A percentile compares a stretch with the other conserved stretches of the same genome.
Evolutionary conservation across 2,888 invertebrate genomes (phyloP).

Genomic region (Lepidocyrtoides sp.): DNA sequence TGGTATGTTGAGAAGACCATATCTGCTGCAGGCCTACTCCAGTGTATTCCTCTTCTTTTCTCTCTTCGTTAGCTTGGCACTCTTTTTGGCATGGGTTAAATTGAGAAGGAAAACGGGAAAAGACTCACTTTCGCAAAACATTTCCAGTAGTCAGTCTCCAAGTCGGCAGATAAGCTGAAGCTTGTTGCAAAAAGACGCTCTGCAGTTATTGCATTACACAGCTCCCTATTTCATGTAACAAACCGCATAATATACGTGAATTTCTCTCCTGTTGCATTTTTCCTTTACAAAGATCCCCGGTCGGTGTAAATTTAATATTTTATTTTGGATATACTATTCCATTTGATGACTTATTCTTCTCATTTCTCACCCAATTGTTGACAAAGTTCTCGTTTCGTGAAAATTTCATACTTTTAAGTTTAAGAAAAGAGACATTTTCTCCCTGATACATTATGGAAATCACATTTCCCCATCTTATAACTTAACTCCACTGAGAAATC

Average conservation of each 20-base stretch:
- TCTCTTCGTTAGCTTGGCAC: not conserved
- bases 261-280: slow-evolving; percentile 37
- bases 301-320: too few relatives aligned
- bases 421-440: too few relatives aligned
- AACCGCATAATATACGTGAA: not conserved
- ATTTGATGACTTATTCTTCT: too few relatives aligned
- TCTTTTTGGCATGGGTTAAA: not conserved
- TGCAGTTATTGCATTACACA: not conserved
- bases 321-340: too few relatives aligned
- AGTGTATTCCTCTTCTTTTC: not conserved
- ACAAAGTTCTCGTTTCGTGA: too few relatives aligned
- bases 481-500: too few relatives aligned
- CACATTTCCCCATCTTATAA: too few relatives aligned
- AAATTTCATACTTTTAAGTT: too few relatives aligned
- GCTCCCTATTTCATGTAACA: not conserved
- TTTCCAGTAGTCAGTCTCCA: slow-evolving; percentile 59
- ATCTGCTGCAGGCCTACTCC: slow-evolving; percentile 1
- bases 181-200: slow-evolving; percentile 36
- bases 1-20: not conserved
- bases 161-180: slow-evolving; percentile 60
- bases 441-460: too few relatives aligned
- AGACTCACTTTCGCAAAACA: slow-evolving; percentile 57
- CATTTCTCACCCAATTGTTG: too few relatives aligned
- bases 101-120: slow-evolving; percentile 1
- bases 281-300: too few relatives aligned